These are phyloP conservation scores for Opisthograptis luteolata DNA, from an alignment of 2,888 invertebrate genomes.

Conservation along the genomic window DNA sequence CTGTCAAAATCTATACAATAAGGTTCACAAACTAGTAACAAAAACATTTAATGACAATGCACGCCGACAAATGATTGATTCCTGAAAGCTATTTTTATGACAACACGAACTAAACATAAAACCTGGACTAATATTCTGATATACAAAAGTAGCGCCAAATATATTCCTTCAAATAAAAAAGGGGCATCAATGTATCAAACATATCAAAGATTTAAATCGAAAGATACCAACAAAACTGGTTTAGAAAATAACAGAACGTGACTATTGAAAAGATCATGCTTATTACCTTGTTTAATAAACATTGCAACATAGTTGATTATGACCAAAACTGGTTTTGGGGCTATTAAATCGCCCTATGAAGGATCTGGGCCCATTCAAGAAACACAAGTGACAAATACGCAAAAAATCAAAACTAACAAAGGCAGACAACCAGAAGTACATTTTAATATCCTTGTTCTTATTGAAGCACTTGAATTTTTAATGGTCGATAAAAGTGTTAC, in stretches of 20 bases:
- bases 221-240: conserved; percentile 46
- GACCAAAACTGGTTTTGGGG: conserved; percentile 59
- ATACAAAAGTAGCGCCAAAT: neutral
- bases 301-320: conserved; percentile 80
- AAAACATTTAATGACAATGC: too few relatives aligned
- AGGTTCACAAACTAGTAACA: too few relatives aligned
- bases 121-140: too few relatives aligned
- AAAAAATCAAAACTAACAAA: conserved; percentile 71
- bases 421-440: conserved; percentile 64
- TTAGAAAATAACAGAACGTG: conserved; percentile 44
- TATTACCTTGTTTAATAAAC: conserved; percentile 83
- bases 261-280: conserved; percentile 59
- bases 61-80: too few relatives aligned
- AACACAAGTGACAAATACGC: conserved; percentile 59
- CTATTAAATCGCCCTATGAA: conserved; percentile 20
- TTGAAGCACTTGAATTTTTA: conserved; percentile 72
- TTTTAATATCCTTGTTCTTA: conserved; percentile 72
- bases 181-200: conserved; percentile 4
- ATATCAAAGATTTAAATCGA: conserved; percentile 42
- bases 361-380: conserved; percentile 9
- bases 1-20: too few relatives aligned
- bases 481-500: conserved; percentile 68
- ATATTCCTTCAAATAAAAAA: neutral
- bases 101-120: too few relatives aligned
- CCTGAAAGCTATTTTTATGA: too few relatives aligned